Conservation (phyloP, 2,797 vertebrate species). For the Anomalospiza imberbis region DNA sequence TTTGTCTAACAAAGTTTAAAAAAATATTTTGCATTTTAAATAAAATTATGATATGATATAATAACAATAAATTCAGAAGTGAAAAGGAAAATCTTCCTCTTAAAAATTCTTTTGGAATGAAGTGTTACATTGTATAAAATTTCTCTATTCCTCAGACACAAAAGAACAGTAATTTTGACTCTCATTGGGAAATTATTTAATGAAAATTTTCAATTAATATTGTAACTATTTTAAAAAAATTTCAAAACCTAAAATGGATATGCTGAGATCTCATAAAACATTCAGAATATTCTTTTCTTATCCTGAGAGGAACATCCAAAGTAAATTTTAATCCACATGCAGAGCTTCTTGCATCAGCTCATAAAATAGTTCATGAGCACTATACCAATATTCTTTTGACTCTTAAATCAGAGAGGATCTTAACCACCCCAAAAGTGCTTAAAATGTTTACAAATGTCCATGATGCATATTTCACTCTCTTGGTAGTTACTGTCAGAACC, state of each 20-base stretch:
- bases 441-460: not conserved
- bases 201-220: not conserved
- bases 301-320: not conserved
- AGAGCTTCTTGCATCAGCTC: not conserved
- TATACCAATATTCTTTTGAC: not conserved
- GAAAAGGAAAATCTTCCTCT: not conserved
- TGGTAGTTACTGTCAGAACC: not conserved
- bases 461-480: not conserved
- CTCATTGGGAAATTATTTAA: not conserved
- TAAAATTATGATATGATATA: not conserved
- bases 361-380: not conserved
- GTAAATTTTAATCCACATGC: not conserved
- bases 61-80: not conserved
- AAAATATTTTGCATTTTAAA: not conserved
- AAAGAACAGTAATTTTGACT: not conserved
- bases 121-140: not conserved
- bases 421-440: not conserved
- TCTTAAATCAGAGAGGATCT: not conserved
- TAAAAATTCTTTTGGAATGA: not conserved
- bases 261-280: not conserved
- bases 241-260: not conserved
- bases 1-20: not conserved
- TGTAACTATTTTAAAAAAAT: not conserved
- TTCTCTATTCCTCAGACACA: not conserved
- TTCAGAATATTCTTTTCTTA: not conserved